Evolutionary conservation across 2,113 vertebrate genomes (phyloP).

Genomic region (Zapornia atra): DNA sequence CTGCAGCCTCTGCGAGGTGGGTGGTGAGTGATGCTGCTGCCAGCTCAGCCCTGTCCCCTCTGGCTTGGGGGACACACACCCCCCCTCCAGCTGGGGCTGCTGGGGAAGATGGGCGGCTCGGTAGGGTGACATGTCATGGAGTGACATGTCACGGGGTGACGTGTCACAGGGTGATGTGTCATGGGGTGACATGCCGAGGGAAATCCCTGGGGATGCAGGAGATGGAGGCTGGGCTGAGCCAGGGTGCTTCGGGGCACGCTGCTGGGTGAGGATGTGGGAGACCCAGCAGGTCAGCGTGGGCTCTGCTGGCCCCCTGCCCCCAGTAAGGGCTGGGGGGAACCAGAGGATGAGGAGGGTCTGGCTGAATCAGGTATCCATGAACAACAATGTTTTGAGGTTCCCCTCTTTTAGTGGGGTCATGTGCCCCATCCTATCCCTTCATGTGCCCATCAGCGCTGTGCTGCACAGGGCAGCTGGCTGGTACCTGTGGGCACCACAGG

Average conservation of each 20-base stretch:
- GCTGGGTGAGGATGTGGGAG: not conserved
- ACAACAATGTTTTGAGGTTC: not conserved
- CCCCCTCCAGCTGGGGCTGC: not conserved
- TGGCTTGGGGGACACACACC: too few relatives aligned
- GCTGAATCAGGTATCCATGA: not conserved
- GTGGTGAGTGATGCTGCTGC: not conserved
- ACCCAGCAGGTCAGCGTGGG: not conserved
- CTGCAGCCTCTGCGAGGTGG: not conserved
- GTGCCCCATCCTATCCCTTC: not conserved
- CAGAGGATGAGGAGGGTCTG: not conserved
- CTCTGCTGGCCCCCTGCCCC: not conserved
- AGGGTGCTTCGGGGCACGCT: accelerated
- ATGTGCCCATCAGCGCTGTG: not conserved
- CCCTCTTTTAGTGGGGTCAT: accelerated
- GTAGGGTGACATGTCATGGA: not conserved
- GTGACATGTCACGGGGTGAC: too few relatives aligned
- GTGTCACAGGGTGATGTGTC: too few relatives aligned
- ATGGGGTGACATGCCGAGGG: accelerated
- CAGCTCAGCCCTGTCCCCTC: not conserved
- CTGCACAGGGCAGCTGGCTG: not conserved
- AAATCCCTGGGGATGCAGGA: not conserved
- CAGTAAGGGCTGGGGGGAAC: not conserved
- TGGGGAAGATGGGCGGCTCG: not conserved
- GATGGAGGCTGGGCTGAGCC: not conserved
- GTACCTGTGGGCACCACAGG: accelerated